Evolutionary conservation across 2,888 invertebrate genomes (phyloP).

Genomic region (Drosophila hamatofila): DNA sequence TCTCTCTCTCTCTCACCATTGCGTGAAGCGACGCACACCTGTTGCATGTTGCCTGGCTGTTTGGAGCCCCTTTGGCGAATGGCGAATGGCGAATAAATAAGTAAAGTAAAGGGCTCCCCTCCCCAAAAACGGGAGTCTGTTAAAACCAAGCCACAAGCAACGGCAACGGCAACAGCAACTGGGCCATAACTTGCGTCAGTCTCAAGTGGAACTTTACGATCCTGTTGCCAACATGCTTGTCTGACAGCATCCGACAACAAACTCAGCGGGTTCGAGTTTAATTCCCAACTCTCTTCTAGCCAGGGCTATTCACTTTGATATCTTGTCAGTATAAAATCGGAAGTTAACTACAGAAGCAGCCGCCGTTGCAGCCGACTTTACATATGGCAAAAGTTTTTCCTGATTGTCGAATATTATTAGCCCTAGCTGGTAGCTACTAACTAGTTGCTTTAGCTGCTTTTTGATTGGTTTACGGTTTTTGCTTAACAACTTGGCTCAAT

Average conservation of each 20-base stretch:
- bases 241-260: slow-evolving; percentile 73
- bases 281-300: slow-evolving; percentile 13
- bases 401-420: slow-evolving; percentile 24
- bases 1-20: slow-evolving; percentile 11
- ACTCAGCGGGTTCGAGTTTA: slow-evolving; percentile 44
- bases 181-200: slow-evolving; percentile 57
- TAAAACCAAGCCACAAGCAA: slow-evolving; percentile 6
- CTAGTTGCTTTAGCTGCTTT: slow-evolving; percentile 30
- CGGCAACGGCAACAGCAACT: slow-evolving; percentile 1
- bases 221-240: slow-evolving; percentile 42
- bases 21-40: slow-evolving; percentile 56
- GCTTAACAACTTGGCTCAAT: slow-evolving; percentile 50
- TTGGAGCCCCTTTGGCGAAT: slow-evolving; percentile 40
- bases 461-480: slow-evolving; percentile 11
- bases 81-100: slow-evolving; percentile 51
- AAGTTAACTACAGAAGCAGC: slow-evolving; percentile 32
- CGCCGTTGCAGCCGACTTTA: slow-evolving; percentile 6
- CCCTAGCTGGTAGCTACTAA: neutral
- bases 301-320: slow-evolving; percentile 14
- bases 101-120: slow-evolving; percentile 39
- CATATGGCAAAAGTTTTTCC: slow-evolving; percentile 13
- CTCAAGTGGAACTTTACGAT: slow-evolving; percentile 55
- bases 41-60: slow-evolving; percentile 45
- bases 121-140: slow-evolving; percentile 38
- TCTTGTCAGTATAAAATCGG: slow-evolving; percentile 29